Conservation (phyloP, 2,888 invertebrate genomes). For the Cordylochernes scorpioides region DNA sequence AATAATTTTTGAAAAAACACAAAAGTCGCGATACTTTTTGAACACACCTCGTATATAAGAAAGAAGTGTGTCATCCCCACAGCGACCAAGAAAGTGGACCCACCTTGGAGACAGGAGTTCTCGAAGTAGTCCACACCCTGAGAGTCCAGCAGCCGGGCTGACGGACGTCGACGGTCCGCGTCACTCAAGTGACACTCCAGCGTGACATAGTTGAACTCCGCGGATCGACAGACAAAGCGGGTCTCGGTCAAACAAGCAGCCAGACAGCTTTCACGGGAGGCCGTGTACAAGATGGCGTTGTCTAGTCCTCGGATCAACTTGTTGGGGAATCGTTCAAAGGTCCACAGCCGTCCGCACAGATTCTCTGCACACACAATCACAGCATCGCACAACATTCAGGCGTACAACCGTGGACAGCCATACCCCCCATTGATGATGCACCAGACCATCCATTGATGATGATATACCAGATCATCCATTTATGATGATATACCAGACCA, state of each 20-base stretch:
- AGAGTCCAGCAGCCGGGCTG: conserved; percentile 65
- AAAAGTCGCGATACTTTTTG: too few relatives aligned
- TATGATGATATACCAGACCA: too few relatives aligned
- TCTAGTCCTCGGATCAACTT: conserved; percentile 68
- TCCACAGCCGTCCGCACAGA: conserved; percentile 67
- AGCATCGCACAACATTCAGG: neutral
- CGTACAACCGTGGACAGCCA: too few relatives aligned
- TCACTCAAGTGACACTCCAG: conserved; percentile 71
- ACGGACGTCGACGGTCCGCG: conserved; percentile 61
- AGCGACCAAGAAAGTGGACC: too few relatives aligned
- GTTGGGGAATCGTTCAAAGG: conserved; percentile 73
- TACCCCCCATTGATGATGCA: too few relatives aligned
- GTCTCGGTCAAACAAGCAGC: conserved; percentile 77
- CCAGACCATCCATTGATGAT: too few relatives aligned
- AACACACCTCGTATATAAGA: too few relatives aligned
- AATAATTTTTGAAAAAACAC: too few relatives aligned
- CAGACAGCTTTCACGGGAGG: conserved; percentile 72
- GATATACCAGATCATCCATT: too few relatives aligned
- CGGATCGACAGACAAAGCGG: conserved; percentile 67
- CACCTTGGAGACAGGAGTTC: conserved; percentile 61
- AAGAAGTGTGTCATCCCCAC: conserved; percentile 72
- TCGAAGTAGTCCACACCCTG: conserved; percentile 59
- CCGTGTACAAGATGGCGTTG: conserved; percentile 70
- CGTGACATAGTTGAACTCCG: conserved; percentile 74
- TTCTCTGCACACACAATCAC: conserved; percentile 33